Base-by-base conservation (phyloP, 2,113 vertebrate genomes). In the Azemiops feae region DNA sequence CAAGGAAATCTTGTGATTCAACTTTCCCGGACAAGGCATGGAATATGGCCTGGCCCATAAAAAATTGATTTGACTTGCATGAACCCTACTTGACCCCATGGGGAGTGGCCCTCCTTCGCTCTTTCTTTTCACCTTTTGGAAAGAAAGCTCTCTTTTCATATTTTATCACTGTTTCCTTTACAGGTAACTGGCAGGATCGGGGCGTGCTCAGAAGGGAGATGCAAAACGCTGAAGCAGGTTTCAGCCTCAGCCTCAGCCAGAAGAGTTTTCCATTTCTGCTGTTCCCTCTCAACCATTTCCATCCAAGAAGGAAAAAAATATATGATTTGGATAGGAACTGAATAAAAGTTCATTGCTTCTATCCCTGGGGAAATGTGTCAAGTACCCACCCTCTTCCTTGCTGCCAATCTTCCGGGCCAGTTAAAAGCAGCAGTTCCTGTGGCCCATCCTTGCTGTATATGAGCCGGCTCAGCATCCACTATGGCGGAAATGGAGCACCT, bases 401-500 rank as follows among this genome's bases (percentile, higher is more conserved):
- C 47, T 93, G 85, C 57, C 45, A 47, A 52, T 39, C 30, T 22
- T 92, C 92, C 92, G 8, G 1, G 12, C 87, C 30, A 8, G 69
- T 86, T 0, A 81, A 81, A 92, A 89, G 14, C 18, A 58, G 0
- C 86, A 91, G 87, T 53, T 74, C 88, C 81, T 43, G 92, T 81
- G 89, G 58, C 89, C 14, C 12, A 58, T n/a, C 23, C 25, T 2
- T 22, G 5, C 20, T 7, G 87, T 0, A 57, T 89, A 52, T 25
- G 18, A 20, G 85, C 52, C 9, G 5, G 12, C 58, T 20, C n/a
- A 74, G 92, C 30, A 58, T 69, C 23, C 88, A 64, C 50, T 88
- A 99, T 99, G 98, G 97, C 98, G 0, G 98, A 98, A 94, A 96
- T 98, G 96, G 98, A 98, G 50, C 96, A 98, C 92, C 95, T 98